These are phyloP conservation scores for Apis dorsata DNA, from an alignment of 1,140 invertebrate species.

Conservation along the genomic window DNA sequence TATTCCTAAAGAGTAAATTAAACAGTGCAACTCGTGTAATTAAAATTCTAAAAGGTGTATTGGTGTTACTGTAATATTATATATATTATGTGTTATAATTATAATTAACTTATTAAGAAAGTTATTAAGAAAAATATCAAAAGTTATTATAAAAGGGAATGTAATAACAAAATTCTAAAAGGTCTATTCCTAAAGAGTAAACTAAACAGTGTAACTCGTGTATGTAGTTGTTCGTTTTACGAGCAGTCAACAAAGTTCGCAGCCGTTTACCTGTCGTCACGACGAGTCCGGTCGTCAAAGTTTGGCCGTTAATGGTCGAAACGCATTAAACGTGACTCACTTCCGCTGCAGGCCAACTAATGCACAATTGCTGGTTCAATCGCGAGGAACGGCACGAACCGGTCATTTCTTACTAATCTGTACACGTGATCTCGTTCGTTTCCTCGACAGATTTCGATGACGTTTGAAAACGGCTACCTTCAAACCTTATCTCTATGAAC, in stretches of 20 bases:
- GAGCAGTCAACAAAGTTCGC: background rate
- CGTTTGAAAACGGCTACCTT: conserved; percentile 24
- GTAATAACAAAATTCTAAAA: too few species aligned
- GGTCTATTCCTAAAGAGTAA: too few species aligned
- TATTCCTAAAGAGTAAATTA: too few species aligned
- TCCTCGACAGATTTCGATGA: conserved; percentile 32
- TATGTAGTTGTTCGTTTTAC: background rate
- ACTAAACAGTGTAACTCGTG: too few species aligned
- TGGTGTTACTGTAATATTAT: too few species aligned
- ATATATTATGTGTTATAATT: too few species aligned
- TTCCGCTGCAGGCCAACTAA: conserved; percentile 44
- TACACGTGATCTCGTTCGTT: conserved; percentile 39
- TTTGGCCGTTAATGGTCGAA: conserved; percentile 36
- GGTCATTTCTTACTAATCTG: conserved; percentile 44
- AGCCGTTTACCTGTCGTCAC: background rate
- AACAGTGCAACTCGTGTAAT: too few species aligned
- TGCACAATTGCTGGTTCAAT: conserved; percentile 47
- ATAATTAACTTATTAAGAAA: too few species aligned
- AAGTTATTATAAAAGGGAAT: too few species aligned
- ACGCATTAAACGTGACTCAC: conserved; percentile 48
- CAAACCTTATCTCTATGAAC: conserved; percentile 1
- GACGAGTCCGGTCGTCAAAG: background rate
- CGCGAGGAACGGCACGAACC: background rate
- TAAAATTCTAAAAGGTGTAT: too few species aligned
- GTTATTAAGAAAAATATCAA: too few species aligned